Evolutionary conservation across 2,113 vertebrate species (phyloP).

Genomic region (Physeter macrocephalus): DNA sequence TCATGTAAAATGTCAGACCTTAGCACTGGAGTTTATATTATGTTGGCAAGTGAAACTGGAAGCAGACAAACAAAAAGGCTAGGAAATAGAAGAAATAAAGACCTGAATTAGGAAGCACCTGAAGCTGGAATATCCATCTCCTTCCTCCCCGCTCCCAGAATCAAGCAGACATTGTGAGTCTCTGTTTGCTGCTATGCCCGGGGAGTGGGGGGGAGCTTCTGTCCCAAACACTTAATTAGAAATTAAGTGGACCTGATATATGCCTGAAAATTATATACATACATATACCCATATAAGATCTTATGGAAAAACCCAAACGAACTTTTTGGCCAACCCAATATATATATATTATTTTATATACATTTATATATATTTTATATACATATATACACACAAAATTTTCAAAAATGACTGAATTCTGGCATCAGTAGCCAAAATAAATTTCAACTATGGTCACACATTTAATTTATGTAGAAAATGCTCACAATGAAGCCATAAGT

Average conservation of each 20-base stretch:
- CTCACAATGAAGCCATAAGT: not conserved
- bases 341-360: no score
- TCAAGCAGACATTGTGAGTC: not conserved
- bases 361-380: not conserved
- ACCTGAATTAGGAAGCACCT: not conserved
- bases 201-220: accelerated
- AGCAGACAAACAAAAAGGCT: not conserved
- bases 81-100: not conserved
- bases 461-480: not conserved
- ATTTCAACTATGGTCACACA: not conserved
- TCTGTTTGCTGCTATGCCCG: not conserved
- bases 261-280: not conserved
- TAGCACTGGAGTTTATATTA: not conserved
- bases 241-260: not conserved
- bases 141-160: not conserved
- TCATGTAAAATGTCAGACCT: not conserved
- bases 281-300: not conserved
- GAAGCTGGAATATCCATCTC: not conserved
- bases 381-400: not conserved
- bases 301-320: no score
- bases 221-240: not conserved
- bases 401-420: not conserved
- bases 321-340: no score
- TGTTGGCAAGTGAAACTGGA: not conserved
- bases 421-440: not conserved